A percentile compares a stretch with the other conserved stretches of the same genome.
phyloP scores from a whole-genome alignment of 2,113 vertebrate genomes.

The Ptyas mucosa region DNA sequence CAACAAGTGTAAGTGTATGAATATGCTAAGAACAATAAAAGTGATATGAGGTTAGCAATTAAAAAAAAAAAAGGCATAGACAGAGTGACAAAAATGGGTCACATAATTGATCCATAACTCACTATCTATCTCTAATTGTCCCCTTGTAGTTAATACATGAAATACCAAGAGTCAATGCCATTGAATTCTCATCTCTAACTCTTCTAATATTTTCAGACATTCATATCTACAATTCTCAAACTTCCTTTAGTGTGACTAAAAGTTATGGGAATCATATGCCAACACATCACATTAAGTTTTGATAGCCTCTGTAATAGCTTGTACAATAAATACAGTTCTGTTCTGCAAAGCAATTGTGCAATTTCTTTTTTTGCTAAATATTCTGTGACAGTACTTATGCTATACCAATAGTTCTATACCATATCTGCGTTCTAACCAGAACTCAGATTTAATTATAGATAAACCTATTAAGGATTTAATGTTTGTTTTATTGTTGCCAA shows the following conservation, averaged over 20 bases:
- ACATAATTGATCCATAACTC: neutral
- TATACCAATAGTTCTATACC: neutral
- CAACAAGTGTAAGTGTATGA: neutral
- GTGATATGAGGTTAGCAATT: neutral
- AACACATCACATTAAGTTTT: neutral
- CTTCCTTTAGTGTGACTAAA: neutral
- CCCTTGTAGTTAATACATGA: neutral
- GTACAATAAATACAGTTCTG: neutral
- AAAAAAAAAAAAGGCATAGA: neutral
- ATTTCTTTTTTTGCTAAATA: neutral
- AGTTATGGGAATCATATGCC: neutral
- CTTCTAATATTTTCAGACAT: neutral
- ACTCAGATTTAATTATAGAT: neutral
- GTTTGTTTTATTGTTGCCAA: neutral
- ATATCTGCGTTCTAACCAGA: neutral
- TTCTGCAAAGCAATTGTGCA: neutral
- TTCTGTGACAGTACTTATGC: neutral
- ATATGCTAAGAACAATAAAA: neutral
- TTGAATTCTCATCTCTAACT: neutral
- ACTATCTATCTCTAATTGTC: neutral
- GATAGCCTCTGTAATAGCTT: neutral
- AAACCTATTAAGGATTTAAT: neutral
- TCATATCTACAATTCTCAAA: neutral
- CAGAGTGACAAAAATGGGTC: neutral
- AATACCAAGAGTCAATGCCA: neutral